These are phyloP conservation scores for Albula goreensis DNA, from an alignment of 2,113 vertebrate species.

Conservation along the genomic window DNA sequence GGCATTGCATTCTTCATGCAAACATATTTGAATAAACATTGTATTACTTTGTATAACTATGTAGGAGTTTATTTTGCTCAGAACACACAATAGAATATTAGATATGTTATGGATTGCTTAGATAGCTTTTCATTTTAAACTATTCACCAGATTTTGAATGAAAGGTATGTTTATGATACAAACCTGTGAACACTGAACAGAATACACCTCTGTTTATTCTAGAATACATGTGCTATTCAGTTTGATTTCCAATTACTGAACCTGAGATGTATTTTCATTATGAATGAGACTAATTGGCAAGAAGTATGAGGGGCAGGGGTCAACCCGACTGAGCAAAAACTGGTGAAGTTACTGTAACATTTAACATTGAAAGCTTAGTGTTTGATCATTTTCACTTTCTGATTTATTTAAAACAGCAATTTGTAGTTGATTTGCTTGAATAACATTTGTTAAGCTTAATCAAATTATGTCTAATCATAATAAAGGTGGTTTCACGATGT, in stretches of 20 bases:
- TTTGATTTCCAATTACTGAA: not conserved
- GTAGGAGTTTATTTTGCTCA: too few relatives aligned
- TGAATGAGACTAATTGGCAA: not conserved
- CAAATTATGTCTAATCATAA: slow-evolving; percentile 45
- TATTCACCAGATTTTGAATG: not conserved
- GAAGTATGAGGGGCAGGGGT: not conserved
- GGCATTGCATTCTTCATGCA: not conserved
- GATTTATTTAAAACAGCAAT: not conserved
- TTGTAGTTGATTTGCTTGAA: slow-evolving; percentile 47
- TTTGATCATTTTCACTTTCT: slow-evolving; percentile 20
- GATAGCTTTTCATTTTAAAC: not conserved
- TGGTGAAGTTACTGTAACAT: slow-evolving; percentile 19
- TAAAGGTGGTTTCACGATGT: slow-evolving; percentile 21
- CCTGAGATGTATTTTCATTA: not conserved
- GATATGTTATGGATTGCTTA: too few relatives aligned
- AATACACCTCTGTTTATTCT: not conserved
- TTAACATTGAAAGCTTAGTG: slow-evolving; percentile 24
- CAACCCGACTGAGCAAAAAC: not conserved
- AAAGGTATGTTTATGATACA: not conserved
- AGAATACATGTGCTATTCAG: not conserved
- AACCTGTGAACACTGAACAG: not conserved
- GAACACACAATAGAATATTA: too few relatives aligned
- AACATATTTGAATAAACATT: not conserved
- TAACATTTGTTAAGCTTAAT: slow-evolving; percentile 42
- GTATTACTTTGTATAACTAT: too few relatives aligned